Percentiles rank a stretch among this genome's conserved stretches.
These are phyloP conservation scores for Bactericera cockerelli DNA, from an alignment of 1,140 invertebrate species.

Conservation along the genomic window DNA sequence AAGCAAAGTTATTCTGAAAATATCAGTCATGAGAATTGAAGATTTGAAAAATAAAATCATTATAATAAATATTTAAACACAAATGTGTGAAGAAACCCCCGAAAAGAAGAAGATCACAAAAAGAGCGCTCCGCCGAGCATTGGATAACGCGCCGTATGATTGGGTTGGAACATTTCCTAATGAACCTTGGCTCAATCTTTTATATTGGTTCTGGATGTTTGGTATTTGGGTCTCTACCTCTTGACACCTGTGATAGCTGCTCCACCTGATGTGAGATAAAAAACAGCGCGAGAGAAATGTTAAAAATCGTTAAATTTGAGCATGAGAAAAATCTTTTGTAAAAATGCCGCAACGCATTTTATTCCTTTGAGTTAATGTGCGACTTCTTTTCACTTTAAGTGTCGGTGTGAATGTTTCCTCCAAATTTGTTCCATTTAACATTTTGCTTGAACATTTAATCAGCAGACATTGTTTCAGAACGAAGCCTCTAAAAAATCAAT, in stretches of 20 bases:
- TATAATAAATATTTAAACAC: background rate
- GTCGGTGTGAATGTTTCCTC: too few species aligned
- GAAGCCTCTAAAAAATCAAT: too few species aligned
- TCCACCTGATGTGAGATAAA: constrained; percentile 1
- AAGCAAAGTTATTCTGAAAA: too few species aligned
- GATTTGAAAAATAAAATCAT: too few species aligned
- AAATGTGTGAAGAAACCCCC: constrained; percentile 6
- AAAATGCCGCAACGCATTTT: background rate
- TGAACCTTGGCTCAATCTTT: background rate
- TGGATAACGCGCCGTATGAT: constrained; percentile 1
- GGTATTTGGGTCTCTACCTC: too few species aligned
- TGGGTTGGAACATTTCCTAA: constrained; percentile 1
- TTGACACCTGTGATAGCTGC: constrained; percentile 3
- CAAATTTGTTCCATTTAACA: too few species aligned
- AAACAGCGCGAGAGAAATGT: background rate
- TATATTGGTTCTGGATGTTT: too few species aligned
- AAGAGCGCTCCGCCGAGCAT: constrained; percentile 1
- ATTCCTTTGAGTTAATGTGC: background rate
- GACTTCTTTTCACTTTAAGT: background rate
- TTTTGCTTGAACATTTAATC: too few species aligned
- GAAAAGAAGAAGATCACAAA: background rate
- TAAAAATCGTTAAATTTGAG: constrained; percentile 9
- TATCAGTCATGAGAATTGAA: too few species aligned
- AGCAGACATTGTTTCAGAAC: too few species aligned
- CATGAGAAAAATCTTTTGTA: constrained; percentile 7